These are phyloP conservation scores for Martes martes DNA, from an alignment of 2,113 vertebrate species.

Conservation along the genomic window DNA sequence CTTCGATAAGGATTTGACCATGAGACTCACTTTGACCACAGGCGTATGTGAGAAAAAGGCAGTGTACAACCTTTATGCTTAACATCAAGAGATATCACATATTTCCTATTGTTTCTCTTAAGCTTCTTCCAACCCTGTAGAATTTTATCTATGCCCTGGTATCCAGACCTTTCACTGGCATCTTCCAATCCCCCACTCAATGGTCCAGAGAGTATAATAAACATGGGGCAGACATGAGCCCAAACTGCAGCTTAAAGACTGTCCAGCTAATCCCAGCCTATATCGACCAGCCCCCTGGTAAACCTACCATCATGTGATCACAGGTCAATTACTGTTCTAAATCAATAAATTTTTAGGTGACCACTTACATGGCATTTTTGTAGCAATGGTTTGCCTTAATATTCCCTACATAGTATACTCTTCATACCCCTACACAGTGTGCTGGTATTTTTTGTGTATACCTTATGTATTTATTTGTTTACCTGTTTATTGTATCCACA, in stretches of 20 bases:
- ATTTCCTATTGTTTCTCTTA: not conserved
- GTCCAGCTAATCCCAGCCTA: not conserved
- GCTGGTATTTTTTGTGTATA: not conserved
- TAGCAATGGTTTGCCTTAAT: not conserved
- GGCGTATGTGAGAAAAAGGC: not conserved
- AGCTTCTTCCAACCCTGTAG: not conserved
- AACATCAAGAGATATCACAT: no score
- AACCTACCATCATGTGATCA: not conserved
- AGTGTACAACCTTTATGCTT: not conserved
- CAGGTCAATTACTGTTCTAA: not conserved
- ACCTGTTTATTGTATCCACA: not conserved
- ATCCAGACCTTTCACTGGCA: not conserved
- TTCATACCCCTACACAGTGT: not conserved
- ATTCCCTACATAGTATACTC: not conserved
- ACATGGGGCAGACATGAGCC: accelerated
- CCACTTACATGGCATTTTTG: not conserved
- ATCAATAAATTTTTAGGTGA: not conserved
- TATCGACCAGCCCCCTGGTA: not conserved
- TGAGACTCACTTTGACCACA: not conserved
- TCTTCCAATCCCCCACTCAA: not conserved
- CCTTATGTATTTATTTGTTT: not conserved
- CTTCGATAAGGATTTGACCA: not conserved
- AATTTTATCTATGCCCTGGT: not conserved
- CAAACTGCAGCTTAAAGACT: not conserved
- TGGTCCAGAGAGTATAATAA: not conserved